A percentile compares a stretch with the other conserved stretches of the same genome.
phyloP scores from a whole-genome alignment of 2,888 invertebrate species.

The Dasypogon diadema region DNA sequence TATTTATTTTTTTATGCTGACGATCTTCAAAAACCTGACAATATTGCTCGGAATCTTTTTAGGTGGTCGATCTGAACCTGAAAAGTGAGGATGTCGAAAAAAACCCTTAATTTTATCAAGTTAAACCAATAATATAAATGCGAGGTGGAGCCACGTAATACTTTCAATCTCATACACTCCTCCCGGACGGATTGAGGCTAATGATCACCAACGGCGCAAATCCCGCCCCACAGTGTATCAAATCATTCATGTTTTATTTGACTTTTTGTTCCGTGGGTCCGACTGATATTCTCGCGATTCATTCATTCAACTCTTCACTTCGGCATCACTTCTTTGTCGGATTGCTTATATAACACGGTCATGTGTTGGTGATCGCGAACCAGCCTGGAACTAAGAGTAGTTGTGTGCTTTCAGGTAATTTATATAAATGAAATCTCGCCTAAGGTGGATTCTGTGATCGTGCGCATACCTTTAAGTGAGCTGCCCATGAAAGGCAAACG shows the following conservation, averaged over 20 bases:
- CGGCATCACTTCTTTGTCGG: neutral
- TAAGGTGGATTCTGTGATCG: conserved; percentile 55
- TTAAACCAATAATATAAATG: conserved; percentile 36
- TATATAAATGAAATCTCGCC: conserved; percentile 56
- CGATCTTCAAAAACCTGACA: conserved; percentile 7
- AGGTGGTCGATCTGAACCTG: neutral
- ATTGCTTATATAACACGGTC: conserved; percentile 2
- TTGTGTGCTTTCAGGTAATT: conserved; percentile 50
- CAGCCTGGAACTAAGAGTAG: conserved; percentile 14
- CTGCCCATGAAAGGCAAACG: conserved; percentile 42
- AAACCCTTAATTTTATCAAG: conserved; percentile 1
- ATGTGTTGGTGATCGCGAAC: neutral
- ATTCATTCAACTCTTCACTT: conserved; percentile 39
- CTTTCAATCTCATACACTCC: conserved; percentile 38
- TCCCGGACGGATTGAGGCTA: conserved; percentile 8
- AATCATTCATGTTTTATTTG: conserved; percentile 17
- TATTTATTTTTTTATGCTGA: neutral
- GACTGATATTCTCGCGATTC: conserved; percentile 39
- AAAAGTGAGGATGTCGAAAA: neutral
- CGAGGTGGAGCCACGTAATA: conserved; percentile 41
- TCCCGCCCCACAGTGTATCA: conserved; percentile 42
- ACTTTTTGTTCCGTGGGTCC: neutral
- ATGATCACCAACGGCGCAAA: conserved; percentile 31
- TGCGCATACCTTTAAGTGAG: conserved; percentile 54
- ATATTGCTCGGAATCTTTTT: neutral